Base-by-base conservation (phyloP, 2,888 invertebrate species). In the Morpho helenor region DNA sequence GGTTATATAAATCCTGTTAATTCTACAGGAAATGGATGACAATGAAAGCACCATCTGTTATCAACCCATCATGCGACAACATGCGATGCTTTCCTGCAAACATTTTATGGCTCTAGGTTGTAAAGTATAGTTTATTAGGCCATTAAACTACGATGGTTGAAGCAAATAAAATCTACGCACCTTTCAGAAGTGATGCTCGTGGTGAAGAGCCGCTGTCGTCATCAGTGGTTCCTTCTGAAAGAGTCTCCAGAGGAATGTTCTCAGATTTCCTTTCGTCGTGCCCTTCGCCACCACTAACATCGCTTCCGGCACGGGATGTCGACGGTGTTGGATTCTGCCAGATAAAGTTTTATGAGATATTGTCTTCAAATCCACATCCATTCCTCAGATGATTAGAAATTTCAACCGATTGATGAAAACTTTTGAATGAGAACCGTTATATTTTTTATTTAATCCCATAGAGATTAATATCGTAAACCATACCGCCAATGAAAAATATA, bases 321-420 rank as follows among this genome's bases (percentile, higher is more conserved):
- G 87, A 87, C 0, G 89, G 87, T 9, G 77, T 79, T 1, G 88
- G 87, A 61, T 88, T 77, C 88, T 89, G 64, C 31, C 31, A 31
- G 31, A 31, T 0, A 72, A 63, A 9, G 8, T 50, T 1, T 39
- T 49, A 44, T 49, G 22, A 42, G 9, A 44, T 44, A 47, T n/a
- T 3, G 16, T 7, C 5, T 48, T 6, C 8, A 31, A 31, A 31
- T 39, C 7, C 31, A 48, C 8, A 9, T 43, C 8, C 43, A n/a
- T n/a, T 4, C 43, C 43, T 43, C 7, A 43, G 43, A 3, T 43
- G 43, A 43, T 43, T 43, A 6, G 2, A 8, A 43, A 43, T 9
- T 8, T n/a, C n/a, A 9, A 43, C n/a, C n/a, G 43, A 6, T n/a
- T 43, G 43, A n/a, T 8, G 43, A 8, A 43, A 8, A 42, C 7